These are phyloP conservation scores for Esox niger DNA, from an alignment of 2,113 vertebrate species.

Conservation along the genomic window DNA sequence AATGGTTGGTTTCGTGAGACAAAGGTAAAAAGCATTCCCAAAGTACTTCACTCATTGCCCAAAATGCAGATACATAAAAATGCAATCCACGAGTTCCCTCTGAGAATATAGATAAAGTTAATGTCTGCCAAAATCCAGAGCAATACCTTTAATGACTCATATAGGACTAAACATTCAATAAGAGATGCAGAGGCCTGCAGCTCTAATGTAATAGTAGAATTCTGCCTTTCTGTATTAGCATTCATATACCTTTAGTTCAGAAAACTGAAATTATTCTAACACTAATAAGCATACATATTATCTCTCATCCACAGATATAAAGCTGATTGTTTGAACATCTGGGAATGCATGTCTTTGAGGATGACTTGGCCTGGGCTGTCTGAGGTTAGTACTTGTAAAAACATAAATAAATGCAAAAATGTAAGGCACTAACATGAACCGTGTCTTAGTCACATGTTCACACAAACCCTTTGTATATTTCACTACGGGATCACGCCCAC, in stretches of 20 bases:
- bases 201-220: background rate
- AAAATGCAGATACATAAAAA: no score
- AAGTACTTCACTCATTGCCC: no score
- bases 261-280: background rate
- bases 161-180: background rate
- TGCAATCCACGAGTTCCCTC: no score
- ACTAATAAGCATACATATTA: background rate
- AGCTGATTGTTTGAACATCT: no score
- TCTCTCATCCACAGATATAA: no score
- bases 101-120: no score
- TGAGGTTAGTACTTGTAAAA: background rate
- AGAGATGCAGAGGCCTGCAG: background rate
- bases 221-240: background rate
- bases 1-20: no score
- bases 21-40: no score
- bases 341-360: no score
- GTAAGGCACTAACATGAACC: background rate
- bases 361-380: background rate
- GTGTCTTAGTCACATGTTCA: slow-evolving; percentile 20
- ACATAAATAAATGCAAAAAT: background rate
- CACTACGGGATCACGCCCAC: slow-evolving; percentile 23
- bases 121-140: no score
- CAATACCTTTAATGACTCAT: no score
- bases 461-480: background rate
- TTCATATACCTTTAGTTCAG: background rate